Evolutionary conservation across 1,140 invertebrate genomes (phyloP).

Genomic region (Galleria mellonella): DNA sequence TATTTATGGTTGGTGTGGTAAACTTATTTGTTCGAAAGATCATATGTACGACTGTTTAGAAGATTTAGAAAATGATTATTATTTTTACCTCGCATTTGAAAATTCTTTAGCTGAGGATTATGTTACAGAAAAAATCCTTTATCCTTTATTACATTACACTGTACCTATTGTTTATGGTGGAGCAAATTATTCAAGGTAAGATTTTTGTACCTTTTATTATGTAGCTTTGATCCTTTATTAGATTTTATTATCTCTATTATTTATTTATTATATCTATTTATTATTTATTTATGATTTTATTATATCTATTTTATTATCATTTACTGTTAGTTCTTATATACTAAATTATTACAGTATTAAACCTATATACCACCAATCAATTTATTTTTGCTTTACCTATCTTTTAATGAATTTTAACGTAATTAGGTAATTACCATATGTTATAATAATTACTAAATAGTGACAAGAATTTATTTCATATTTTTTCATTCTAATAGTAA

Average conservation of each 20-base stretch:
- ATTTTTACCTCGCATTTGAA: conserved; percentile 56
- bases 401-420: no score
- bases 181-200: conserved; percentile 44
- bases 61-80: conserved; percentile 36
- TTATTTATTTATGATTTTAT: no score
- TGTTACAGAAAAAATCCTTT: conserved; percentile 40
- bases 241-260: background rate
- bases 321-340: background rate
- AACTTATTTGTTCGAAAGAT: conserved; percentile 29
- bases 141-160: conserved; percentile 36
- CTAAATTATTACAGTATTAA: no score
- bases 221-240: no score
- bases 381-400: no score
- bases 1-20: conserved; percentile 43
- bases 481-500: no score
- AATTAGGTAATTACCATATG: no score
- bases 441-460: no score
- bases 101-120: conserved; percentile 40
- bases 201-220: no score
- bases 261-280: no score
- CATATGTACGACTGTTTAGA: conserved; percentile 34
- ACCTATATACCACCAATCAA: no score
- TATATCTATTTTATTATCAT: background rate
- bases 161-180: conserved; percentile 50
- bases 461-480: no score